These are phyloP conservation scores for Egretta garzetta DNA, from an alignment of 2,113 vertebrate genomes.

Conservation along the genomic window DNA sequence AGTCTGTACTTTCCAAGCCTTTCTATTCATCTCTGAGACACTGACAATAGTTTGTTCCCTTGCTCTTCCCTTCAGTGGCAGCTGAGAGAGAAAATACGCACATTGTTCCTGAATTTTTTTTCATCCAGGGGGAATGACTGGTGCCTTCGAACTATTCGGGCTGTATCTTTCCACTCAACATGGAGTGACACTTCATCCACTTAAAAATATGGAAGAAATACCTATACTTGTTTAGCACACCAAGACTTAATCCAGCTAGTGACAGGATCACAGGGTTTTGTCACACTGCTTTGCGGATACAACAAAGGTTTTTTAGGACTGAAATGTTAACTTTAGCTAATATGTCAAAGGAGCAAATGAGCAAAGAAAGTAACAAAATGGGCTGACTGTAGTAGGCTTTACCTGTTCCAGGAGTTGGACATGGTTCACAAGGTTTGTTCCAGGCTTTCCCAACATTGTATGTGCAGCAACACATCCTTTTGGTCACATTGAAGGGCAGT, in stretches of 20 bases:
- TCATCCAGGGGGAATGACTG: neutral
- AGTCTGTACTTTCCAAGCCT: neutral
- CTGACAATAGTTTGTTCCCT: neutral
- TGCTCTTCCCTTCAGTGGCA: neutral
- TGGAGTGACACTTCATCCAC: neutral
- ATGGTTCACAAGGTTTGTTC: constrained; percentile 85
- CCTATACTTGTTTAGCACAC: neutral
- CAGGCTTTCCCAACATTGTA: constrained; percentile 87
- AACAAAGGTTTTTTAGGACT: neutral
- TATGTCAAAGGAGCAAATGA: neutral
- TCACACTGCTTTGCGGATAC: neutral
- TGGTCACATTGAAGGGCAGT: constrained; percentile 83
- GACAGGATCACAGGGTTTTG: neutral
- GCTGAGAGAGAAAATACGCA: neutral
- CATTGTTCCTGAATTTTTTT: neutral
- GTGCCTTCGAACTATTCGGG: neutral
- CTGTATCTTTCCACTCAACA: neutral
- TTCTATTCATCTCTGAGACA: neutral
- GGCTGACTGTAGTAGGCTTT: neutral
- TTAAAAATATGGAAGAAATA: neutral
- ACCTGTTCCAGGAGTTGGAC: constrained; percentile 82
- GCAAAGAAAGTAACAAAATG: neutral
- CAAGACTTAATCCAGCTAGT: neutral
- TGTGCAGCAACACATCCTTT: constrained; percentile 85
- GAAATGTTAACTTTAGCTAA: neutral